Evolutionary conservation across 2,888 invertebrate genomes (phyloP).

Genomic region (Acrobeloides nanus): DNA sequence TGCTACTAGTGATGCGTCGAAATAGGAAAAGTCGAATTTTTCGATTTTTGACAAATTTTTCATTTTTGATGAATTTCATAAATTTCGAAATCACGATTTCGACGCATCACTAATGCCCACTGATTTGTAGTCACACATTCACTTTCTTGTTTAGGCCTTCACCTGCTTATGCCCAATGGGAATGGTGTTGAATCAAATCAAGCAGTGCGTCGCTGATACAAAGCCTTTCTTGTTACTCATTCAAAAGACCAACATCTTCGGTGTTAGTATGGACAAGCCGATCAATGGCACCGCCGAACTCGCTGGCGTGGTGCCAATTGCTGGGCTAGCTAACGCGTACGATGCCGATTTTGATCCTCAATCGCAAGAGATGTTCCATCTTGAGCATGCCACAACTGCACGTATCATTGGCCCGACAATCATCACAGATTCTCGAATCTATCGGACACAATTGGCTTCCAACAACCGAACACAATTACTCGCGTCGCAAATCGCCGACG

Average conservation of each 20-base stretch:
- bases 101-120: no score
- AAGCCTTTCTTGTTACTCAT: slow-evolving; percentile 80
- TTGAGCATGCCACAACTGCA: slow-evolving; percentile 49
- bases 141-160: slow-evolving; percentile 58
- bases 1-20: no score
- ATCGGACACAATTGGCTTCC: slow-evolving; percentile 56
- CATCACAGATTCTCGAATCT: slow-evolving; percentile 44
- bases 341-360: slow-evolving; percentile 89
- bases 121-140: no score
- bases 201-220: slow-evolving; percentile 64
- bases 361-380: no score
- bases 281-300: slow-evolving; percentile 57
- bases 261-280: slow-evolving; percentile 34
- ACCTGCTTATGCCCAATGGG: slow-evolving; percentile 88
- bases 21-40: no score
- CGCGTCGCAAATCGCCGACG: slow-evolving; percentile 60
- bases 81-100: no score
- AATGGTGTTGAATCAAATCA: slow-evolving; percentile 42
- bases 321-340: slow-evolving; percentile 64
- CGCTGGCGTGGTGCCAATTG: slow-evolving; percentile 54
- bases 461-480: slow-evolving; percentile 36
- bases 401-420: slow-evolving; percentile 38
- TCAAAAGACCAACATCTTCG: slow-evolving; percentile 78
- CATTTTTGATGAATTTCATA: no score
- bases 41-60: no score